phyloP scores from a whole-genome alignment of 2,113 vertebrate genomes.

The Takifugu flavidus region DNA sequence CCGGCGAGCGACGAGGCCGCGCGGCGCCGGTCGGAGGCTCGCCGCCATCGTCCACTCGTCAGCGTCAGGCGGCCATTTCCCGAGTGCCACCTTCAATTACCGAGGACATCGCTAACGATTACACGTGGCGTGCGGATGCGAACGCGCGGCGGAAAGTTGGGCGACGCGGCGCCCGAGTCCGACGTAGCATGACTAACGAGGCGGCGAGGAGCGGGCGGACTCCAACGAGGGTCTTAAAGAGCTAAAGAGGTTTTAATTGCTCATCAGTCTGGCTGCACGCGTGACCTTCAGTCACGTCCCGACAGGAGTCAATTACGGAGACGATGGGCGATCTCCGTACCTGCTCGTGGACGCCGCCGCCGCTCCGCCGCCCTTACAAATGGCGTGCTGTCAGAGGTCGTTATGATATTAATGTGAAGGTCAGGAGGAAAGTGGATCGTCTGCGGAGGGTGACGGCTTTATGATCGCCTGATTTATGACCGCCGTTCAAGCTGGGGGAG shows the following conservation, averaged over 20 bases:
- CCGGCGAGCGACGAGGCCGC: no score
- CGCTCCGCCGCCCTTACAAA: constrained; percentile 28
- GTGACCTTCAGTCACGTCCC: constrained; percentile 64
- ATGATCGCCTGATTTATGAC: constrained; percentile 51
- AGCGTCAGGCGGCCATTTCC: constrained; percentile 65
- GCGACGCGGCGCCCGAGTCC: constrained; percentile 17
- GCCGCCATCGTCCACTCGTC: constrained; percentile 41
- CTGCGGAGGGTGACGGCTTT: not conserved
- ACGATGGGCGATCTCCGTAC: constrained; percentile 42
- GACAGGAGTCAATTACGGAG: constrained; percentile 60
- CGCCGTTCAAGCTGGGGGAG: constrained; percentile 26
- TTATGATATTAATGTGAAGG: constrained; percentile 47
- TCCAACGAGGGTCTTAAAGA: constrained; percentile 56
- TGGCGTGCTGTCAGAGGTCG: constrained; percentile 52
- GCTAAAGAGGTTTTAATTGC: constrained; percentile 66
- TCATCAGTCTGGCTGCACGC: constrained; percentile 47
- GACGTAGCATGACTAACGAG: constrained; percentile 66
- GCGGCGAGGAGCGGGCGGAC: constrained; percentile 48
- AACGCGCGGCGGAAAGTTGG: constrained; percentile 35
- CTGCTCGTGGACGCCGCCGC: constrained; percentile 4
- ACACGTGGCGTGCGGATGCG: constrained; percentile 48
- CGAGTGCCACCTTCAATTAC: constrained; percentile 70
- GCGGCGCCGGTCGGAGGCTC: no score
- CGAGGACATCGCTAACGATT: constrained; percentile 60
- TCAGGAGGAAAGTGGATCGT: constrained; percentile 10